These are phyloP conservation scores for Sakesphorus luctuosus DNA, from an alignment of 2,113 vertebrate genomes.

Conservation along the genomic window DNA sequence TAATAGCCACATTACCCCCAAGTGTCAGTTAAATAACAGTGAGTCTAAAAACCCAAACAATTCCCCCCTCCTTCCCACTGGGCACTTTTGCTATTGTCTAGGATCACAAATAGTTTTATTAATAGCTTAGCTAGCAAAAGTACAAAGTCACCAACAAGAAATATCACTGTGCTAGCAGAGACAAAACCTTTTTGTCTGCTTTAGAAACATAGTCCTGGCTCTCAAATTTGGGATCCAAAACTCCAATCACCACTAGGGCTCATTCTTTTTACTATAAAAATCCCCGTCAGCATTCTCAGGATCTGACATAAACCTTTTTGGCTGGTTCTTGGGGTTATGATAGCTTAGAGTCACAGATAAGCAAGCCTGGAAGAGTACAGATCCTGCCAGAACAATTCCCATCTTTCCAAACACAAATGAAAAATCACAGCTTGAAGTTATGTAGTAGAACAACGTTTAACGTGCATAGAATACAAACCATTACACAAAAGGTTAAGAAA, in stretches of 20 bases:
- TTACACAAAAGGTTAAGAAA: conserved; percentile 59
- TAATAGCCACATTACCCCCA: not conserved
- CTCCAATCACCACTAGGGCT: not conserved
- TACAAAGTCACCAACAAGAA: not conserved
- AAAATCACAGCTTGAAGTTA: conserved; percentile 50
- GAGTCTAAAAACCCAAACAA: not conserved
- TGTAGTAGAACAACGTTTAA: not conserved
- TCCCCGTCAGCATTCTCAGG: not conserved
- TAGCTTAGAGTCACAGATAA: conserved; percentile 23
- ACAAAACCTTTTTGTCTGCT: not conserved
- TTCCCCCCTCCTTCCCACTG: not conserved
- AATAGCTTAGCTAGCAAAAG: conserved; percentile 50
- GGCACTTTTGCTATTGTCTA: conserved; percentile 64
- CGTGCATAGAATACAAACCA: conserved; percentile 1
- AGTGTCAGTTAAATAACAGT: not conserved
- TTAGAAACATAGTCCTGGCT: not conserved
- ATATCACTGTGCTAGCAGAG: not conserved
- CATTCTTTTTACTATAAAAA: not conserved
- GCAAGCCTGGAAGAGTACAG: conserved; percentile 1
- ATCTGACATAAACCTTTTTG: not conserved
- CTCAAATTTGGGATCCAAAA: not conserved
- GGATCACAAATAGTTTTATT: conserved; percentile 32
- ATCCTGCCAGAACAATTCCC: not conserved
- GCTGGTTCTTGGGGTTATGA: not conserved
- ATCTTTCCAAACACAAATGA: not conserved